Conservation (phyloP, 2,797 vertebrate genomes). For the Lagodon rhomboides region DNA sequence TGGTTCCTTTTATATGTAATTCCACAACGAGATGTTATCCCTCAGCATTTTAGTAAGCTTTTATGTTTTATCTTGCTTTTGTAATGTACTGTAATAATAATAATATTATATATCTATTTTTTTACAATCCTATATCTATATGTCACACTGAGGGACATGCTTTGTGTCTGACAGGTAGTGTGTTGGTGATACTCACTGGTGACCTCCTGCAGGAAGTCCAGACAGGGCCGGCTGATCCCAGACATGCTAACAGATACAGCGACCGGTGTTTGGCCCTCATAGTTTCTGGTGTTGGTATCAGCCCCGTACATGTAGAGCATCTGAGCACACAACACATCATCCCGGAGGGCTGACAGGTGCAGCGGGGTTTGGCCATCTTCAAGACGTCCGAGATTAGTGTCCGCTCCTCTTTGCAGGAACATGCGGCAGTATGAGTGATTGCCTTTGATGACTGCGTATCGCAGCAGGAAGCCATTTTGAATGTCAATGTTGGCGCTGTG, state of each 20-base stretch:
- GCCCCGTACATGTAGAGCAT: slow-evolving; percentile 98
- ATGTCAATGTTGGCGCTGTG: slow-evolving; percentile 99
- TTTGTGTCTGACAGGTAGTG: not conserved
- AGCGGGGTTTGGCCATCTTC: slow-evolving; percentile 99
- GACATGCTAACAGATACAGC: slow-evolving; percentile 96
- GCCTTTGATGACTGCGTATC: slow-evolving; percentile 98
- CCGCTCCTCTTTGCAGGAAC: slow-evolving; percentile 98
- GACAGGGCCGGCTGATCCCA: slow-evolving; percentile 94
- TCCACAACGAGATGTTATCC: too few relatives aligned
- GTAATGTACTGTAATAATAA: not conserved
- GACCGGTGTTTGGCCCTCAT: slow-evolving; percentile 96
- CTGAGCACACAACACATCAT: slow-evolving; percentile 95
- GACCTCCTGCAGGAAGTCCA: slow-evolving; percentile 98
- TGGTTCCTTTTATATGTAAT: too few relatives aligned
- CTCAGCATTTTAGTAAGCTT: too few relatives aligned
- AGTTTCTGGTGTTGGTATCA: slow-evolving; percentile 96
- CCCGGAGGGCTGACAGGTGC: slow-evolving; percentile 96
- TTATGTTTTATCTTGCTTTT: too few relatives aligned
- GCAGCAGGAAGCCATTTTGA: slow-evolving; percentile 97
- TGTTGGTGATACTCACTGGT: slow-evolving; percentile 91
- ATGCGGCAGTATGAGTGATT: slow-evolving; percentile 99
- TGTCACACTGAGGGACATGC: not conserved
- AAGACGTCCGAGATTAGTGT: slow-evolving; percentile 96
- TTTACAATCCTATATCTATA: too few relatives aligned
- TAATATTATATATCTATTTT: too few relatives aligned